phyloP scores from a whole-genome alignment of 2,888 invertebrate species.

The Caenorhabditis sp. region DNA sequence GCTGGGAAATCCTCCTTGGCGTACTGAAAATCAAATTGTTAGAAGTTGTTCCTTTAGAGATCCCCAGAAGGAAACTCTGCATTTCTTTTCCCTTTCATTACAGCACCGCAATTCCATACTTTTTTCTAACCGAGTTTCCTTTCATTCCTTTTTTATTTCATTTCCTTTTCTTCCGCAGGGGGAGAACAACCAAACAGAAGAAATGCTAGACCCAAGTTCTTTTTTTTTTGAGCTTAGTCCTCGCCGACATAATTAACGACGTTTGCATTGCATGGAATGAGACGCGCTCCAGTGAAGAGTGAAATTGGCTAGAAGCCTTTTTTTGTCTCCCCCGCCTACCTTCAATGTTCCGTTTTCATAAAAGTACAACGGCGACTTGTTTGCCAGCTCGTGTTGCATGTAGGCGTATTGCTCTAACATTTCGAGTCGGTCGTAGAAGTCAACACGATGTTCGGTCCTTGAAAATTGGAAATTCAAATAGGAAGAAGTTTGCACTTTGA shows the following conservation, averaged over 20 bases:
- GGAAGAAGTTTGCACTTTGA: too few relatives aligned
- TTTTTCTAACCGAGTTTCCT: slow-evolving; percentile 25
- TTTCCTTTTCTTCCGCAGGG: slow-evolving; percentile 13
- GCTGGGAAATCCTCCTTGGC: slow-evolving; percentile 43
- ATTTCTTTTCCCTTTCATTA: too few relatives aligned
- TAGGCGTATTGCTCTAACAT: slow-evolving; percentile 35
- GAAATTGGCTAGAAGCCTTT: slow-evolving; percentile 31
- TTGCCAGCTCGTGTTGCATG: slow-evolving; percentile 26
- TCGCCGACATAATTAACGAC: slow-evolving; percentile 44
- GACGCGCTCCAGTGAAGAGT: slow-evolving; percentile 42
- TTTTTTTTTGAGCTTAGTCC: neutral
- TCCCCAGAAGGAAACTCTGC: too few relatives aligned
- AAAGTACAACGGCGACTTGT: slow-evolving; percentile 45
- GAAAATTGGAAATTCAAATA: neutral
- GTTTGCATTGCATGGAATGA: slow-evolving; percentile 17
- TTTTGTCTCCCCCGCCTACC: slow-evolving; percentile 25
- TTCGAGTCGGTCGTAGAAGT: slow-evolving; percentile 50
- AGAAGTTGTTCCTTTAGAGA: too few relatives aligned
- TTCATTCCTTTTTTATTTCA: slow-evolving; percentile 18
- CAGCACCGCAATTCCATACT: neutral
- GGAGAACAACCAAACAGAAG: slow-evolving; percentile 22
- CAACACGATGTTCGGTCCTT: slow-evolving; percentile 52
- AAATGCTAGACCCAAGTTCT: slow-evolving; percentile 5
- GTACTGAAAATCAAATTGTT: too few relatives aligned
- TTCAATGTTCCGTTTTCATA: slow-evolving; percentile 53